Evolutionary conservation across 2,888 invertebrate genomes (phyloP).

Genomic region (Cantharis rustica): DNA sequence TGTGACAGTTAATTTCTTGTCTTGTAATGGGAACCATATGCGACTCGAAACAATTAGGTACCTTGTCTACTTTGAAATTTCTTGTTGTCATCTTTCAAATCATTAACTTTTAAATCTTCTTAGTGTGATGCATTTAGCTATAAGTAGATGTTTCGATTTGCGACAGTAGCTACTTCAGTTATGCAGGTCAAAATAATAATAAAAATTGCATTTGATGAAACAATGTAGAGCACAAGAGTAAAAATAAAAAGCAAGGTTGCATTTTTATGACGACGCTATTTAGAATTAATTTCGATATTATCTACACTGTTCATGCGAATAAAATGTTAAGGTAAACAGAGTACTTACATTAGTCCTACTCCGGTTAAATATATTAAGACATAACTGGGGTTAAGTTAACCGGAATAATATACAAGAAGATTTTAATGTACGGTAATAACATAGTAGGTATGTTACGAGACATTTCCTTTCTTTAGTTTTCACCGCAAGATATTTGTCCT

Average conservation of each 20-base stretch:
- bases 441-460: conserved; percentile 17
- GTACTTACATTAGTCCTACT: background rate
- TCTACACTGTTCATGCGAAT: background rate
- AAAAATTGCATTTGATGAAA: conserved; percentile 55
- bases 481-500: conserved; percentile 55
- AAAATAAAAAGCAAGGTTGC: conserved; percentile 53
- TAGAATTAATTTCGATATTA: background rate
- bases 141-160: background rate
- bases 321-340: background rate
- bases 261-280: conserved; percentile 37
- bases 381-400: conserved; percentile 21
- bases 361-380: conserved; percentile 5
- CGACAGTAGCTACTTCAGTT: background rate
- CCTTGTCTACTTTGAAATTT: background rate
- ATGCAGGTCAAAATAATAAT: conserved; percentile 48
- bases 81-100: background rate
- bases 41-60: conserved; percentile 1
- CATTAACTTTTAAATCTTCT: background rate
- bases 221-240: conserved; percentile 47
- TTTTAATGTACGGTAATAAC: conserved; percentile 26
- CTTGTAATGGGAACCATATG: background rate
- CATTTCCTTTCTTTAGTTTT: conserved; percentile 44
- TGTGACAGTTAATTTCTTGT: conserved; percentile 1
- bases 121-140: background rate
- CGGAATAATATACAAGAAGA: conserved; percentile 28